A percentile compares a stretch with the other conserved stretches of the same genome.
Evolutionary conservation across 2,888 invertebrate genomes (phyloP).

Genomic region (Acronicta aceris): DNA sequence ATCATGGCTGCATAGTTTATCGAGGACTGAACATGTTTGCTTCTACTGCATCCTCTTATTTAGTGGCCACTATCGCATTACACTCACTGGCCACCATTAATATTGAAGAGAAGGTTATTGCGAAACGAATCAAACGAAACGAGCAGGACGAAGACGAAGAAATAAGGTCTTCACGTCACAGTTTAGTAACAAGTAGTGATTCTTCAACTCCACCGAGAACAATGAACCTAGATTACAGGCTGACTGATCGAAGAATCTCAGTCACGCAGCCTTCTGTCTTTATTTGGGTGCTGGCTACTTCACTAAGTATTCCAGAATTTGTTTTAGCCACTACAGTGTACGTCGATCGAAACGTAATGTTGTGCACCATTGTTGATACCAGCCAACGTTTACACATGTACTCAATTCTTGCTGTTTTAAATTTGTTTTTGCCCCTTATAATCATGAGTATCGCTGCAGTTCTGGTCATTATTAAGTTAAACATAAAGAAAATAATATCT

Average conservation of each 20-base stretch:
- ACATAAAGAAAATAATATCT: conserved; percentile 64
- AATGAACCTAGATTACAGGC: conserved; percentile 88
- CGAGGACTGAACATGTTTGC: conserved; percentile 88
- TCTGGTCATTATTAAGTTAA: conserved; percentile 75
- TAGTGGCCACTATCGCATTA: conserved; percentile 88
- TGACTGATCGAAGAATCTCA: conserved; percentile 79
- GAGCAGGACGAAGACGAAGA: conserved; percentile 80
- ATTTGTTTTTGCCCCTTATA: conserved; percentile 76
- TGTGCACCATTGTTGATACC: conserved; percentile 87
- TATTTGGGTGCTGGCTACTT: conserved; percentile 89
- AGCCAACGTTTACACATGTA: conserved; percentile 83
- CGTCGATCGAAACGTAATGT: conserved; percentile 71
- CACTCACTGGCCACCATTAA: conserved; percentile 89
- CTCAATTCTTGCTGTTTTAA: conserved; percentile 78
- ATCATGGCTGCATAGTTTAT: conserved; percentile 85
- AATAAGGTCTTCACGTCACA: conserved; percentile 83
- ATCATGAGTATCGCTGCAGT: conserved; percentile 71
- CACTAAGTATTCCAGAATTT: conserved; percentile 90
- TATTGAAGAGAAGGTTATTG: conserved; percentile 79
- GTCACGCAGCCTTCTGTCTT: conserved; percentile 87
- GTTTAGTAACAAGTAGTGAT: conserved; percentile 84
- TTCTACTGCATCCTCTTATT: conserved; percentile 88
- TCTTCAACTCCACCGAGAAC: conserved; percentile 84
- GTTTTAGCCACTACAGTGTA: conserved; percentile 85
- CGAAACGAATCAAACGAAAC: conserved; percentile 72